Base-by-base conservation (phyloP, 1,140 invertebrate genomes). In the Aphelenchoides avenae region DNA sequence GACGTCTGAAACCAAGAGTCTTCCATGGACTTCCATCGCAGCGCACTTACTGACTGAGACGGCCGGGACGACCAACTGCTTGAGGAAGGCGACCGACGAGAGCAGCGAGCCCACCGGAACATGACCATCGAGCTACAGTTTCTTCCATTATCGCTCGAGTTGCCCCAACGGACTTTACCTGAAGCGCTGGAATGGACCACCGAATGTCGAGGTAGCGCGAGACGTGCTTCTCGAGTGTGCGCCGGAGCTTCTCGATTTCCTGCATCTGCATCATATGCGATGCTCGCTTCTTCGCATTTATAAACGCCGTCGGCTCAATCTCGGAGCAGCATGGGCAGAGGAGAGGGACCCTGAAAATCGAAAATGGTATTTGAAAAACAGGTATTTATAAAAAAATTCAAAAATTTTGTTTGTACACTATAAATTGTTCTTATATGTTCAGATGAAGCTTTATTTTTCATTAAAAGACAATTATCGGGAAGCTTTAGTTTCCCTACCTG, bases 221-320 rank as follows among this genome's bases (percentile, higher is more conserved):
- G 0, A 75, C 57, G 48, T 75, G 73, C 1, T 42, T 58, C 37
- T 75, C 73, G 2, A 75, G 53, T 15, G 24, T 57, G 27, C 58
- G 18, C 29, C 73, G 46, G 18, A 75, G 50, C 27, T 51, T 24
- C 22, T 77, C 72, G 26, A 76, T 75, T 37, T 76, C 72, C 46
- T 70, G 61, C 51, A 59, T 70, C 54, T 77, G 74, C 71, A 77
- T 73, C 57, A 75, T 56, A 43, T 66, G 66, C n/a, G 58, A 68
- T 15, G 63, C 63, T n/a, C 49, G 47, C 55, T 75, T 58, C 39
- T 60, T 54, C 11, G 71, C 74, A 7, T 44, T 36, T 27, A 53
- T 54, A 47, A 75, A 75, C n/a, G 62, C 71, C 13, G 39, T 52
- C 9, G 70, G 43, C 13, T 55, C 27, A 29, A 75, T 71, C 39